Percentiles rank a stretch among this genome's conserved stretches.
Conservation (phyloP, 2,797 vertebrate species). For the Hoplostethus atlanticus region DNA sequence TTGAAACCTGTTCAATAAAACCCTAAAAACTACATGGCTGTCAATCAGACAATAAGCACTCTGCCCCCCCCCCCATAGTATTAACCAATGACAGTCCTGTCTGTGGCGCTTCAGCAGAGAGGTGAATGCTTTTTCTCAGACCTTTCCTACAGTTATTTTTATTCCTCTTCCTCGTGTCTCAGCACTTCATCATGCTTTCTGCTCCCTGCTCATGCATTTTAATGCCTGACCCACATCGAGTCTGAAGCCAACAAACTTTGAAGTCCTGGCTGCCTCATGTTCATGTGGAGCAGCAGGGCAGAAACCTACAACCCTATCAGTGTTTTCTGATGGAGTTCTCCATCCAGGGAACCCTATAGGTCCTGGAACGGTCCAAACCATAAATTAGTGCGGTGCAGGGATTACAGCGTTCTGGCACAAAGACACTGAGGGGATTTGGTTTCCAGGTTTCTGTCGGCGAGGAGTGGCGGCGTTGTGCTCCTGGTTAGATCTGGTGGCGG, state of each 20-base stretch:
- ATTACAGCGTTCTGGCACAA: too few relatives aligned
- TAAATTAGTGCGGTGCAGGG: too few relatives aligned
- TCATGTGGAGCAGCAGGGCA: not conserved
- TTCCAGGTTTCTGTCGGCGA: too few relatives aligned
- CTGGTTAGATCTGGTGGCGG: too few relatives aligned
- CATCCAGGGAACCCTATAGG: not conserved
- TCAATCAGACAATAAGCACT: too few relatives aligned
- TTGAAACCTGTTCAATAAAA: too few relatives aligned
- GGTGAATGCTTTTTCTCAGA: conserved; percentile 45
- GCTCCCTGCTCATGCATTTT: conserved; percentile 80
- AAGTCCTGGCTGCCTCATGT: conserved; percentile 50
- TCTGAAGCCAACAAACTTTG: conserved; percentile 50
- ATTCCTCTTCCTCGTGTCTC: conserved; percentile 76
- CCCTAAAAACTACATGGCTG: too few relatives aligned
- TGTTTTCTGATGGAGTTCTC: conserved; percentile 59
- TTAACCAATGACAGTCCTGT: conserved; percentile 48
- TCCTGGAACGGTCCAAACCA: not conserved
- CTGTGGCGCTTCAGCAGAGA: conserved; percentile 40
- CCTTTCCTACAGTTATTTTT: conserved; percentile 71
- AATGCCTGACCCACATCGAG: conserved; percentile 85
- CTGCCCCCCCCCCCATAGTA: not conserved
- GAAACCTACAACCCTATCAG: conserved; percentile 56
- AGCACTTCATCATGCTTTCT: conserved; percentile 79
- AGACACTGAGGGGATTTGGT: too few relatives aligned
- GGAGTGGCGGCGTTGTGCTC: too few relatives aligned